Percentiles rank a stretch among this genome's conserved stretches.
These are phyloP conservation scores for Pristionchus japonicus DNA, from an alignment of 2,888 invertebrate species.

Conservation along the genomic window DNA sequence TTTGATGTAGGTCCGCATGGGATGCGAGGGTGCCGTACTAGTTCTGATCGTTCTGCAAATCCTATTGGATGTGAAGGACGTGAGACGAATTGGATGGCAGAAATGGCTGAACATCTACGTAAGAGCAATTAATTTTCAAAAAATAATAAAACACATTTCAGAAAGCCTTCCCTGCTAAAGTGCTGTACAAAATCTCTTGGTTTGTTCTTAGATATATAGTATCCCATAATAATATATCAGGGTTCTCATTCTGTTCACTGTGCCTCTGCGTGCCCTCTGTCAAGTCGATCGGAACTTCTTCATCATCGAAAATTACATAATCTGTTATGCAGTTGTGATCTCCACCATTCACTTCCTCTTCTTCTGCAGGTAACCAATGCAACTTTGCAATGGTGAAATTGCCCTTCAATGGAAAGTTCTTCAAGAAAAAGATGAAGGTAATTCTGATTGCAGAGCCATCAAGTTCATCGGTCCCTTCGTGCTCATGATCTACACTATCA, in stretches of 20 bases:
- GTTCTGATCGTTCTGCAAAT: slow-evolving; percentile 62
- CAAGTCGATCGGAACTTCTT: slow-evolving; percentile 83
- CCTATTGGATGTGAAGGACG: slow-evolving; percentile 62
- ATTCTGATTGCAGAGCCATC: slow-evolving; percentile 54
- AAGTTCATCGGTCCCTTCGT: slow-evolving; percentile 93
- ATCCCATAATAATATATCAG: neutral
- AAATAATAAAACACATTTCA: slow-evolving; percentile 76
- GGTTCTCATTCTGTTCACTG: slow-evolving; percentile 43
- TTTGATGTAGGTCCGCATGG: slow-evolving; percentile 58
- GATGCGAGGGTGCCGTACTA: slow-evolving; percentile 64
- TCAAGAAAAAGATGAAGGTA: neutral
- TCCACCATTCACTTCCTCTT: slow-evolving; percentile 97
- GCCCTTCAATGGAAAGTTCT: neutral
- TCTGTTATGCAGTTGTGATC: slow-evolving; percentile 92
- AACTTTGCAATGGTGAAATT: neutral
- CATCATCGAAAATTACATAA: slow-evolving; percentile 90
- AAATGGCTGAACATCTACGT: slow-evolving; percentile 83
- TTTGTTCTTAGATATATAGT: slow-evolving; percentile 79
- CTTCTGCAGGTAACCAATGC: slow-evolving; percentile 84
- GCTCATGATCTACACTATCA: slow-evolving; percentile 75
- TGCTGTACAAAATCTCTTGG: slow-evolving; percentile 93
- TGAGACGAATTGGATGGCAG: slow-evolving; percentile 66
- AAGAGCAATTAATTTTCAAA: neutral
- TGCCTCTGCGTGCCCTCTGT: slow-evolving; percentile 60
- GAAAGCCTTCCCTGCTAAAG: slow-evolving; percentile 89